Conservation (phyloP, 1,140 invertebrate genomes). For the Zaprionus ornatus region DNA sequence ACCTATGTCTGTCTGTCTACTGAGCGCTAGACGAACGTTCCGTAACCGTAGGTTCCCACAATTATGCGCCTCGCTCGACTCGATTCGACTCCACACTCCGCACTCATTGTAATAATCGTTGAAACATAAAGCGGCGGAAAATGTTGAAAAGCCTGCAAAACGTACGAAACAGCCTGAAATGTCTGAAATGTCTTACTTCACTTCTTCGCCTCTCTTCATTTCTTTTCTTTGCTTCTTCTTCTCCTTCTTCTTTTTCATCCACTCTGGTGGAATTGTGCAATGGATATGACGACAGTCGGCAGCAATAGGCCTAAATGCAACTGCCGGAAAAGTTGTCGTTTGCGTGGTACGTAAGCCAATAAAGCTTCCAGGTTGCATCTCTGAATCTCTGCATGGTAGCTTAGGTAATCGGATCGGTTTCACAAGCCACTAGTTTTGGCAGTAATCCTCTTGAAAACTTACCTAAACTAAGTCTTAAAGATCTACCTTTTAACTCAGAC, state of each 20-base stretch:
- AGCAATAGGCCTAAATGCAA: slow-evolving; percentile 16
- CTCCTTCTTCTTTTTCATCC: background rate
- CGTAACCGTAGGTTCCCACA: slow-evolving; percentile 79
- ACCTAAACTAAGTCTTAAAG: background rate
- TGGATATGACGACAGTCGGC: slow-evolving; percentile 56
- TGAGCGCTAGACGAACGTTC: slow-evolving; percentile 69
- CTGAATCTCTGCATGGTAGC: background rate
- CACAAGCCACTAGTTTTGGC: background rate
- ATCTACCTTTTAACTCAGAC: too few species aligned
- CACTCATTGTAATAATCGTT: slow-evolving; percentile 73
- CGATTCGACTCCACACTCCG: slow-evolving; percentile 43
- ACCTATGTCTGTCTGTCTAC: slow-evolving; percentile 53
- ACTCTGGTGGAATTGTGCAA: slow-evolving; percentile 65
- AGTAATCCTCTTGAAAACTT: background rate
- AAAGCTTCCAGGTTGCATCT: background rate
- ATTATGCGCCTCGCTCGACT: slow-evolving; percentile 78
- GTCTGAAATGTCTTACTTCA: slow-evolving; percentile 69
- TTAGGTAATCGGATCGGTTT: background rate
- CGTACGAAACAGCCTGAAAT: slow-evolving; percentile 52
- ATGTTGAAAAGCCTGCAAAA: slow-evolving; percentile 71
- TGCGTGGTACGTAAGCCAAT: slow-evolving; percentile 15
- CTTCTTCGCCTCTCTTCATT: slow-evolving; percentile 48
- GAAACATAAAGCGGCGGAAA: slow-evolving; percentile 77
- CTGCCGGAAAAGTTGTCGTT: slow-evolving; percentile 20
- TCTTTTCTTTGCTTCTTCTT: slow-evolving; percentile 13